Base-by-base conservation (phyloP, 2,888 invertebrate species). In the Agonum fuliginosum region DNA sequence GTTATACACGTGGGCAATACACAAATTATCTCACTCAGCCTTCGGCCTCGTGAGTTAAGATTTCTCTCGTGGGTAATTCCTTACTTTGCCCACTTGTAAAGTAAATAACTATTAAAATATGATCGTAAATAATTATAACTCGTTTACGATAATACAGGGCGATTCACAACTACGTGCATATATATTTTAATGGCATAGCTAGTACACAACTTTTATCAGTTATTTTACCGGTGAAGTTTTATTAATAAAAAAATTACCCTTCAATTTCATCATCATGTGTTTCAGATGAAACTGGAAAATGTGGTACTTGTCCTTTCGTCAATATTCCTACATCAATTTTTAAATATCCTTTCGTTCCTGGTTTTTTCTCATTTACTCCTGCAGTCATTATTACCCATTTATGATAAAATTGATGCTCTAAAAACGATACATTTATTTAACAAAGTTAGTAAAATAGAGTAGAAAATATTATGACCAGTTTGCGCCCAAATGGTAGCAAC, bases 361-460 rank as follows among this genome's bases (percentile, higher is more conserved):
- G 80, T n/a, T 71, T 41, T 0, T 78, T 77, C 37, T 84, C 84
- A 19, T 81, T 79, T 30, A 92, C 90, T 0, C 93, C 92, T 77
- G 92, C 88, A 24, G 90, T 91, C 46, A 97, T 86, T 83, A 93
- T 91, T 0, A 93, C 94, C 97, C 97, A 97, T 87, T 96, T 96
- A 84, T 95, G 94, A 83, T 92, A 93, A 83, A 94, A 94, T 84
- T 93, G 93, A 83, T 94, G 96, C 86, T 93, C 95, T 92, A 85
- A 73, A 79, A 67, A 19, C 17, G 43, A 20, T 43, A 12, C n/a
- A 5, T 3, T 41, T 3, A 6, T 46, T 17, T 46, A 27, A 67
- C 14, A 62, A 14, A 3, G 22, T 1, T 34, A 62, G 34, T 8
- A 77, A 67, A 41, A 58, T 71, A 75, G 4, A n/a, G 17, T 17